Percentiles rank a stretch among this genome's conserved stretches.
phyloP scores from a whole-genome alignment of 2,797 vertebrate species.

The Lophius americanus region DNA sequence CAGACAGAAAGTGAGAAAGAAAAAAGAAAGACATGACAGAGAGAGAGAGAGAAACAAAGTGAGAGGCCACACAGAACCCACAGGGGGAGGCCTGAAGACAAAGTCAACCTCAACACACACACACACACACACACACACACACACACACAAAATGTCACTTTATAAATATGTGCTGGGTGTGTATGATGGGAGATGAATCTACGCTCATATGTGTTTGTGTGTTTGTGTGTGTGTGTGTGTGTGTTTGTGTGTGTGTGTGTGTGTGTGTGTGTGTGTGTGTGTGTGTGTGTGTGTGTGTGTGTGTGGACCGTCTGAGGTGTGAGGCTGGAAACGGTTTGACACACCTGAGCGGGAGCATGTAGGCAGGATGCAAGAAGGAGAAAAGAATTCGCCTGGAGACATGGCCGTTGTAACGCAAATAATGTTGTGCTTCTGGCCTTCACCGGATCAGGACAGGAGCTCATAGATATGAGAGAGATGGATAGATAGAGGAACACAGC shows the following conservation, averaged over 20 bases:
- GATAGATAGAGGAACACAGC: background rate
- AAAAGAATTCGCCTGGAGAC: constrained; percentile 70
- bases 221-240: background rate
- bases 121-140: constrained; percentile 29
- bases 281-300: constrained; percentile 11
- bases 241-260: constrained; percentile 7
- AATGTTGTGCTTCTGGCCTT: constrained; percentile 36
- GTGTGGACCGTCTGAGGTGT: constrained; percentile 27
- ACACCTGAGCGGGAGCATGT: constrained; percentile 59
- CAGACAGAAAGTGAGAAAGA: constrained; percentile 19
- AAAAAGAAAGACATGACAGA: constrained; percentile 19
- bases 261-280: background rate
- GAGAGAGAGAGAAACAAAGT: constrained; percentile 33
- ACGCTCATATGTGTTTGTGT: constrained; percentile 4
- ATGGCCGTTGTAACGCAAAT: constrained; percentile 51
- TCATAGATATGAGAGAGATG: constrained; percentile 26
- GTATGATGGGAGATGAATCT: constrained; percentile 53
- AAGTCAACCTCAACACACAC: constrained; percentile 47
- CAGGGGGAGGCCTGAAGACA: constrained; percentile 62
- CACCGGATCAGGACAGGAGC: constrained; percentile 27
- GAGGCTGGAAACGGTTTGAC: constrained; percentile 51
- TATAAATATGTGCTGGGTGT: constrained; percentile 67
- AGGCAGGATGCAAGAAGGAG: constrained; percentile 33
- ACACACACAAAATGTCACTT: constrained; percentile 45
- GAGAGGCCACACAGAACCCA: constrained; percentile 55